phyloP scores from a whole-genome alignment of 2,797 vertebrate species.

The Streptopelia turtur region DNA sequence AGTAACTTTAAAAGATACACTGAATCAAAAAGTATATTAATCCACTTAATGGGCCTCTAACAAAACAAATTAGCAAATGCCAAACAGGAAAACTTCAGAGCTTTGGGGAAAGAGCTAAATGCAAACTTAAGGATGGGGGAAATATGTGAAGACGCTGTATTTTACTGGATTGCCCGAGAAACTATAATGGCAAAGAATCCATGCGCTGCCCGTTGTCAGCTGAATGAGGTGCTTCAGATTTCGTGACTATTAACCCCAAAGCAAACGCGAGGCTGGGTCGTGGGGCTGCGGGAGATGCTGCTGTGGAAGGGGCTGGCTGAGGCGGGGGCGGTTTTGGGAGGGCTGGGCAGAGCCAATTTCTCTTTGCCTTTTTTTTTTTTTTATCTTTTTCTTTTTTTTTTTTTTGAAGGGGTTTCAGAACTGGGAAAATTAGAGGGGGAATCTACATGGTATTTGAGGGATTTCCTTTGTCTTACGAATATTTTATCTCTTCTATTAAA shows the following conservation, averaged over 20 bases:
- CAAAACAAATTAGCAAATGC: background rate
- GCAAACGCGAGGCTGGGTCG: background rate
- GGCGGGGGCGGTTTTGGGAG: background rate
- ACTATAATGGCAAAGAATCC: background rate
- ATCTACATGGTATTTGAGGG: conserved; percentile 70
- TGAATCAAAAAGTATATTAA: background rate
- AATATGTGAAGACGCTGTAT: background rate
- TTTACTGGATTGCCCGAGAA: background rate
- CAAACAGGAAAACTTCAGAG: background rate
- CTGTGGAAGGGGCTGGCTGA: background rate
- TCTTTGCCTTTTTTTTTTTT: background rate
- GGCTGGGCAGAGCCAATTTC: background rate
- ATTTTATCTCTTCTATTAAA: conserved; percentile 65
- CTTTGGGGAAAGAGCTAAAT: background rate
- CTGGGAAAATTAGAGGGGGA: conserved; percentile 56
- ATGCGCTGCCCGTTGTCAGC: fast-evolving
- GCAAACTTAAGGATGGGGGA: background rate
- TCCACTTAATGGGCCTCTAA: background rate
- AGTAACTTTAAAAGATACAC: background rate
- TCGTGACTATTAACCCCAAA: background rate
- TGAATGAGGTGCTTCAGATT: background rate
- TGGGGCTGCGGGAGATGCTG: background rate
- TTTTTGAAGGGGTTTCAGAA: background rate
- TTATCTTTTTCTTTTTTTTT: background rate
- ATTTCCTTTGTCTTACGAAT: conserved; percentile 63